A percentile compares a stretch with the other conserved stretches of the same genome.
phyloP scores from a whole-genome alignment of 2,888 invertebrate genomes.

The Cyclophora albipunctata region DNA sequence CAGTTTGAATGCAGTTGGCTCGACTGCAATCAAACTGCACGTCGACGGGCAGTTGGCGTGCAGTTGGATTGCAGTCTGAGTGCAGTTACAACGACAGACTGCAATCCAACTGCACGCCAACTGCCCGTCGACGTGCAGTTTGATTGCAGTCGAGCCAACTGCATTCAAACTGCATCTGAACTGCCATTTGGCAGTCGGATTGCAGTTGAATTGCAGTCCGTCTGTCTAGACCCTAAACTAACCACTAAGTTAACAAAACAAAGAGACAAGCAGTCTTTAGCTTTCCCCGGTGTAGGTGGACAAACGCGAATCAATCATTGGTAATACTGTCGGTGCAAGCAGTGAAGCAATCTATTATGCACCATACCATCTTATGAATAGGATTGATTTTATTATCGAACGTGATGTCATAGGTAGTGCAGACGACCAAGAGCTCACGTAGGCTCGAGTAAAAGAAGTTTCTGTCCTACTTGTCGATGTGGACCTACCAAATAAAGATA shows the following conservation, averaged over 20 bases:
- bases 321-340: slow-evolving; percentile 8
- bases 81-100: too few relatives aligned
- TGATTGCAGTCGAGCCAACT: too few relatives aligned
- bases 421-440: slow-evolving; percentile 37
- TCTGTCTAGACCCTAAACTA: too few relatives aligned
- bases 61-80: too few relatives aligned
- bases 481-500: slow-evolving; percentile 43
- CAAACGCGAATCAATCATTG: slow-evolving; percentile 39
- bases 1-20: too few relatives aligned
- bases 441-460: slow-evolving; percentile 38
- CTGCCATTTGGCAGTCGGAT: too few relatives aligned
- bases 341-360: slow-evolving; percentile 21
- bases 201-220: too few relatives aligned
- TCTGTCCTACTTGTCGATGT: slow-evolving; percentile 35
- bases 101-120: too few relatives aligned
- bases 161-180: too few relatives aligned
- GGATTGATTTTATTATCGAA: slow-evolving; percentile 18
- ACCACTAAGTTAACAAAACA: slow-evolving; percentile 44
- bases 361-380: slow-evolving; percentile 28
- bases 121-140: too few relatives aligned
- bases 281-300: slow-evolving; percentile 51
- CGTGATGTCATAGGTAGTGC: slow-evolving; percentile 14
- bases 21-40: too few relatives aligned
- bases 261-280: slow-evolving; percentile 34
- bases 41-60: too few relatives aligned